phyloP scores from a whole-genome alignment of 2,797 vertebrate genomes.

The Rhinoraja longicauda region DNA sequence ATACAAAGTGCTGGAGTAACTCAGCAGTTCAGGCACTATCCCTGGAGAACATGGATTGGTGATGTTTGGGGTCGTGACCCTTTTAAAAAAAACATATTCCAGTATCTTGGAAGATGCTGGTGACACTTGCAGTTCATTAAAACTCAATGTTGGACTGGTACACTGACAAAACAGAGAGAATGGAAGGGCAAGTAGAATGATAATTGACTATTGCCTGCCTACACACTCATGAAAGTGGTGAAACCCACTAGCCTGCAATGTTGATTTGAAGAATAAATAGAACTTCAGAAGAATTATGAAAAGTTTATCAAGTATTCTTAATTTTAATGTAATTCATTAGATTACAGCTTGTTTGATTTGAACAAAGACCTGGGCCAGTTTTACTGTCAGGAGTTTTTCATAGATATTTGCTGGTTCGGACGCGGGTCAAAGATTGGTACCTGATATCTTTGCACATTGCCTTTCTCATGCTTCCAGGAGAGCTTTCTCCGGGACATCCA shows the following conservation, averaged over 20 bases:
- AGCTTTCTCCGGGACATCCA: neutral
- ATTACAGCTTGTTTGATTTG: neutral
- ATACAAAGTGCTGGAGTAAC: no score
- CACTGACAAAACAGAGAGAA: neutral
- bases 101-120: no score
- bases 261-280: neutral
- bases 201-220: neutral
- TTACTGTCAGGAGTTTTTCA: neutral
- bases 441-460: neutral
- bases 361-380: neutral
- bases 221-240: neutral
- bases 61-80: neutral
- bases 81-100: no score
- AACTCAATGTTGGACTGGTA: neutral
- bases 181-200: neutral
- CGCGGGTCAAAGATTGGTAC: neutral
- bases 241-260: neutral
- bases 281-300: neutral
- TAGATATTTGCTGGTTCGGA: neutral
- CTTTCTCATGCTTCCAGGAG: neutral
- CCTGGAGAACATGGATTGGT: no score
- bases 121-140: neutral
- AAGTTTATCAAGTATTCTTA: neutral
- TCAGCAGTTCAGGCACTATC: no score
- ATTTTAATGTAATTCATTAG: neutral